These are phyloP conservation scores for Siphamia tubifer DNA, from an alignment of 2,113 vertebrate species.

Conservation along the genomic window DNA sequence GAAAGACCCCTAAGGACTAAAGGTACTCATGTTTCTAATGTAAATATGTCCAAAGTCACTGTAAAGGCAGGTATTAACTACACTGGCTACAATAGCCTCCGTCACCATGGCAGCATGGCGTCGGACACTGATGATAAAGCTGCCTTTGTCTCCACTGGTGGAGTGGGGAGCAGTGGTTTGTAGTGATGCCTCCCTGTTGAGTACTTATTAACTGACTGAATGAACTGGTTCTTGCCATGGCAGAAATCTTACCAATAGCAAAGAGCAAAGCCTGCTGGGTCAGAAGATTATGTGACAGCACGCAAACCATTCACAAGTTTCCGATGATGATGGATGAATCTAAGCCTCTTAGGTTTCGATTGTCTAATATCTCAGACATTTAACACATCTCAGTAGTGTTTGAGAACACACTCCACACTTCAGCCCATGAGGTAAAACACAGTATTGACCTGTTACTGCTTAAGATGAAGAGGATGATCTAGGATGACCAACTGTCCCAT, in stretches of 20 bases:
- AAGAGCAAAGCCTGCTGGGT: constrained; percentile 11
- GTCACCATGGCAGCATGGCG: constrained; percentile 35
- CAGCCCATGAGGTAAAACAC: too few relatives aligned
- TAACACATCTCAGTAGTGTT: not conserved
- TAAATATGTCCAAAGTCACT: not conserved
- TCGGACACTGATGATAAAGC: constrained; percentile 1
- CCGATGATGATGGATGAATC: not conserved
- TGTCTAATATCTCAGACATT: not conserved
- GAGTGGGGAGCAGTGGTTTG: constrained; percentile 23
- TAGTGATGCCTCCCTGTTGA: constrained; percentile 31
- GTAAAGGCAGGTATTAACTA: not conserved
- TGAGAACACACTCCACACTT: too few relatives aligned
- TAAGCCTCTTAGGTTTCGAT: not conserved
- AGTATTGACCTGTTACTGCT: too few relatives aligned
- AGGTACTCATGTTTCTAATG: too few relatives aligned
- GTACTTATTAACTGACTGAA: constrained; percentile 50
- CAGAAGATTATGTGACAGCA: not conserved
- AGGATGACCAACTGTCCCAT: too few relatives aligned
- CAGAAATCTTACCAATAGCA: constrained; percentile 32
- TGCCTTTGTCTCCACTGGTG: constrained; percentile 34
- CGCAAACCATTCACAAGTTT: not conserved
- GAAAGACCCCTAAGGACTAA: too few relatives aligned
- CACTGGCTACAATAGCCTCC: not conserved
- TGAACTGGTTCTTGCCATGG: constrained; percentile 26
- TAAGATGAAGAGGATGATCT: too few relatives aligned